These are phyloP conservation scores for Nipponia nippon DNA, from an alignment of 2,113 vertebrate genomes.

Conservation along the genomic window DNA sequence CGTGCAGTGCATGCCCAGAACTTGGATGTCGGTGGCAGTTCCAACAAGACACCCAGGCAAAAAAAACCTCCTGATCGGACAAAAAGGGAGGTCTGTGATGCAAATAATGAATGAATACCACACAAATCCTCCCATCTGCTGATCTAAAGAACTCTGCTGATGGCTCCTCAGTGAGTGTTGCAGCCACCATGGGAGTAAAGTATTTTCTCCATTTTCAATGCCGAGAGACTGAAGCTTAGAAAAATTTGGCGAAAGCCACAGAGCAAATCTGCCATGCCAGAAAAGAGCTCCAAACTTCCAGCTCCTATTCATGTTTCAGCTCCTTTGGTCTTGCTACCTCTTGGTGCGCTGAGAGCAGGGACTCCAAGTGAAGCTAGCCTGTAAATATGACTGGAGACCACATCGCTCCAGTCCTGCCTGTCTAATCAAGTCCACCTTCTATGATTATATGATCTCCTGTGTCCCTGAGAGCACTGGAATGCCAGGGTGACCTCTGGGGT, in stretches of 20 bases:
- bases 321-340: neutral
- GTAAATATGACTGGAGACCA: neutral
- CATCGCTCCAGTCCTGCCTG: neutral
- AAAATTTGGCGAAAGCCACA: neutral
- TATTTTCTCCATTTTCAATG: neutral
- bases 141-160: neutral
- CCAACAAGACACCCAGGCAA: neutral
- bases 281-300: neutral
- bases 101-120: neutral
- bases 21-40: slow-evolving; percentile 35
- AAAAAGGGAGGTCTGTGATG: slow-evolving; percentile 11
- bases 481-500: neutral
- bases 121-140: neutral
- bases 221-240: neutral
- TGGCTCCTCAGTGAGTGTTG: neutral
- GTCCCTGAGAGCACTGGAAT: neutral
- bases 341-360: neutral
- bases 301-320: neutral
- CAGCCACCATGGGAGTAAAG: neutral
- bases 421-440: neutral
- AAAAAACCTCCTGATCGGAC: neutral
- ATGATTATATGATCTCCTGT: neutral
- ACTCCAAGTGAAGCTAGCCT: neutral
- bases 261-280: neutral
- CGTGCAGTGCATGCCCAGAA: slow-evolving; percentile 7